Conservation (phyloP, 2,113 vertebrate genomes). For the Macquaria australasica region DNA sequence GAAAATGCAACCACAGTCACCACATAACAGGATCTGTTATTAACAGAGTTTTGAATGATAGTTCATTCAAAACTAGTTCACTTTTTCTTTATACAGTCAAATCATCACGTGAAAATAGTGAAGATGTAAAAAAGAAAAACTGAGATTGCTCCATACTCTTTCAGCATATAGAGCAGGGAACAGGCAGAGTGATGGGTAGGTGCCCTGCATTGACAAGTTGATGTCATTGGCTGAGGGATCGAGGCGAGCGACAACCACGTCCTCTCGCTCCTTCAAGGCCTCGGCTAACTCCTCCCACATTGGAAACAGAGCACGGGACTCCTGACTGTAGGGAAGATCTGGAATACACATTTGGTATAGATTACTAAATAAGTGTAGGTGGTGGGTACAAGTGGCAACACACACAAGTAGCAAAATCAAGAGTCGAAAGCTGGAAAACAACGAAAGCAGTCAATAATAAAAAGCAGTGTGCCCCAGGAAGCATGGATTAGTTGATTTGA, state of each 20-base stretch:
- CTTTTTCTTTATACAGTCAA: not conserved
- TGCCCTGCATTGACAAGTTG: conserved; percentile 74
- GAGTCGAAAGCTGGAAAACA: not conserved
- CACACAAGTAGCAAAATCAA: not conserved
- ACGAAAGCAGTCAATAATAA: not conserved
- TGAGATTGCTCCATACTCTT: conserved; percentile 62
- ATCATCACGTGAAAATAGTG: not conserved
- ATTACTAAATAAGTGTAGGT: not conserved
- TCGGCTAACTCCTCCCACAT: conserved; percentile 90
- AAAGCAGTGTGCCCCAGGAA: not conserved
- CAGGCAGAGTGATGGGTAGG: conserved; percentile 87
- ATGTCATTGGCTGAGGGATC: conserved; percentile 93
- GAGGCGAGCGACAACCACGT: conserved; percentile 87
- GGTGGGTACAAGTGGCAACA: not conserved
- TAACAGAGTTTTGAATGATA: no score
- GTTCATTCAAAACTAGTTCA: not conserved
- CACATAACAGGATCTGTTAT: not conserved
- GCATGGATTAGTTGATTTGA: not conserved
- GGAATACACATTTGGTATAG: conserved; percentile 15
- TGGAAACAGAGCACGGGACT: conserved; percentile 84
- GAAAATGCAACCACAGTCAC: no score
- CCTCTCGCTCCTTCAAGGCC: conserved; percentile 78
- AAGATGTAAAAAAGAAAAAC: not conserved
- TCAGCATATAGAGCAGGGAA: conserved; percentile 88
- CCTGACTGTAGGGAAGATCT: conserved; percentile 90